Conservation (phyloP, 2,888 invertebrate genomes). For the Dicyrtomina minuta region DNA sequence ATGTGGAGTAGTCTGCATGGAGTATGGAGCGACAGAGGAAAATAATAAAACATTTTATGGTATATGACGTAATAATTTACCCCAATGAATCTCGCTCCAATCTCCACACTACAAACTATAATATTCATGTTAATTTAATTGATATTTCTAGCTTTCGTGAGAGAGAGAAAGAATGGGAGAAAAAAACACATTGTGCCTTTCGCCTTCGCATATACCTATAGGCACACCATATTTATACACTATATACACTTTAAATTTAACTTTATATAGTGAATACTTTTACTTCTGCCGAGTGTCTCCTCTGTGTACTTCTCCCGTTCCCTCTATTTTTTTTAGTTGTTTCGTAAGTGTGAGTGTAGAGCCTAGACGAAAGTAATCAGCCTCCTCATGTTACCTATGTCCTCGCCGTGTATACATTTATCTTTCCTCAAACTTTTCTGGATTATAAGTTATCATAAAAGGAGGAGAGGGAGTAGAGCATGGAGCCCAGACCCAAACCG, state of each 20-base stretch:
- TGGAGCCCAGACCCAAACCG: too few species aligned
- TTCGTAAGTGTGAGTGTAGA: too few species aligned
- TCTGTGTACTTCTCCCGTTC: background rate
- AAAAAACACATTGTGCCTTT: background rate
- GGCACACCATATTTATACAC: too few species aligned
- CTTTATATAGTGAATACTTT: background rate
- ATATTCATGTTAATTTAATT: constrained; percentile 24
- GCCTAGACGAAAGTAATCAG: too few species aligned
- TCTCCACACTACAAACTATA: constrained; percentile 16
- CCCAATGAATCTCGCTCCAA: constrained; percentile 9
- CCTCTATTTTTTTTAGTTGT: too few species aligned
- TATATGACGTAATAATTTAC: constrained; percentile 12
- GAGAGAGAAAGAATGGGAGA: constrained; percentile 7
- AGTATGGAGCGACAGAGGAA: background rate
- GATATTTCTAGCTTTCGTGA: constrained; percentile 16
- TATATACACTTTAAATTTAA: too few species aligned
- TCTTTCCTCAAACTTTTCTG: too few species aligned
- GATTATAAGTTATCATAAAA: too few species aligned
- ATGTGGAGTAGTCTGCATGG: background rate
- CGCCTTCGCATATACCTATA: background rate
- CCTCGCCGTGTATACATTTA: too few species aligned
- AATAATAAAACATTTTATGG: constrained; percentile 11
- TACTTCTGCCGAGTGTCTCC: background rate
- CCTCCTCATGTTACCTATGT: too few species aligned
- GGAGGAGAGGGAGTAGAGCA: too few species aligned